Conservation (phyloP, 1,140 invertebrate species). For the Homarus americanus region DNA sequence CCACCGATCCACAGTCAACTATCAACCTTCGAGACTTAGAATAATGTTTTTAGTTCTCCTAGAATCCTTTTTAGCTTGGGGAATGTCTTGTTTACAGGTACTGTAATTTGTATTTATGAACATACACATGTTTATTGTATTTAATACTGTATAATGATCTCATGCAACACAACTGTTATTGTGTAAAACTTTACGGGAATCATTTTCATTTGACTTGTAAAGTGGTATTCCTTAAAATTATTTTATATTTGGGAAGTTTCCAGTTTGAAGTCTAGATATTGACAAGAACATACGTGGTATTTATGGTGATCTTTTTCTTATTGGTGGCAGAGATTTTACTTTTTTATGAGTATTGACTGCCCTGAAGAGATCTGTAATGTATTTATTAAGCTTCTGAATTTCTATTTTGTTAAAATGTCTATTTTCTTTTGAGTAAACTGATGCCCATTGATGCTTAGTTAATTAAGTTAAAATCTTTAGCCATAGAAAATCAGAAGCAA, state of each 20-base stretch:
- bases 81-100: neutral
- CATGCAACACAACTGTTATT: neutral
- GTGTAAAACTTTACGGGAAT: neutral
- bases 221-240: neutral
- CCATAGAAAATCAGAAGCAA: neutral
- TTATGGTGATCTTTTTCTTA: neutral
- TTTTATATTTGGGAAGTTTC: neutral
- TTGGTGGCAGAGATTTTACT: too few species aligned
- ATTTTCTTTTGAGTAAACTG: too few species aligned
- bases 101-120: neutral
- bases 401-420: too few species aligned
- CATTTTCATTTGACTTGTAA: neutral
- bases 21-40: constrained; percentile 68
- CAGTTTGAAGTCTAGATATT: too few species aligned
- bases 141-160: neutral
- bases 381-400: too few species aligned
- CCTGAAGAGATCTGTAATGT: neutral
- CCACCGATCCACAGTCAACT: constrained; percentile 65
- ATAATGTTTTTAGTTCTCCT: neutral
- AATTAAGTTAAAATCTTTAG: neutral
- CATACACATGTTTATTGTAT: neutral
- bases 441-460: too few species aligned
- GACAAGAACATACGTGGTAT: too few species aligned
- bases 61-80: neutral
- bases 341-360: neutral